These are phyloP conservation scores for Rhyzopertha dominica DNA, from an alignment of 1,140 invertebrate species.

Conservation along the genomic window DNA sequence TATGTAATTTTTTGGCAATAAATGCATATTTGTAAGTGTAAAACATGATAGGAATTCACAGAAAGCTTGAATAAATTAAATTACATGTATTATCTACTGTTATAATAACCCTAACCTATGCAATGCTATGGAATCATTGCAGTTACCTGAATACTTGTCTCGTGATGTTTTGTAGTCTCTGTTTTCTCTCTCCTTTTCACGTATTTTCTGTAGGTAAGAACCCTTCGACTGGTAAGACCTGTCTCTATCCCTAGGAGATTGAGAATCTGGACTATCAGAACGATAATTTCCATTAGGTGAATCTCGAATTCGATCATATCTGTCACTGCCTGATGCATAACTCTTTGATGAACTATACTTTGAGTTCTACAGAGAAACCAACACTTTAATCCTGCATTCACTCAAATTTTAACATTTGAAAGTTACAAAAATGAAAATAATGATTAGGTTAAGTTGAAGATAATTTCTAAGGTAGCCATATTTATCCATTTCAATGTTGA, in stretches of 20 bases:
- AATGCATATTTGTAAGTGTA: not conserved
- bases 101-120: too few relatives aligned
- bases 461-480: too few relatives aligned
- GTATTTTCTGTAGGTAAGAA: slow-evolving; percentile 72
- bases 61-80: slow-evolving; percentile 3
- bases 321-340: slow-evolving; percentile 54
- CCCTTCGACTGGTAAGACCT: slow-evolving; percentile 70
- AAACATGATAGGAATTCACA: too few relatives aligned
- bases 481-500: too few relatives aligned
- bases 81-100: too few relatives aligned
- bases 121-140: too few relatives aligned
- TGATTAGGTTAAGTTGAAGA: too few relatives aligned
- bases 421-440: too few relatives aligned
- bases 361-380: slow-evolving; percentile 56
- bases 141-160: slow-evolving; percentile 75
- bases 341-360: slow-evolving; percentile 71
- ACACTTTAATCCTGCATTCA: too few relatives aligned
- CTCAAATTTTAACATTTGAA: too few relatives aligned
- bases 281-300: slow-evolving; percentile 73
- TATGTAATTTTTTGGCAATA: too few relatives aligned
- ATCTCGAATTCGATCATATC: slow-evolving; percentile 60
- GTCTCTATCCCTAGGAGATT: slow-evolving; percentile 63
- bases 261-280: slow-evolving; percentile 64
- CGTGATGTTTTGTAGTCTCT: slow-evolving; percentile 82
- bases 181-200: slow-evolving; percentile 86